Percentiles rank a stretch among this genome's conserved stretches.
Evolutionary conservation across 2,888 invertebrate species (phyloP).

Genomic region (Sesia bembeciformis): DNA sequence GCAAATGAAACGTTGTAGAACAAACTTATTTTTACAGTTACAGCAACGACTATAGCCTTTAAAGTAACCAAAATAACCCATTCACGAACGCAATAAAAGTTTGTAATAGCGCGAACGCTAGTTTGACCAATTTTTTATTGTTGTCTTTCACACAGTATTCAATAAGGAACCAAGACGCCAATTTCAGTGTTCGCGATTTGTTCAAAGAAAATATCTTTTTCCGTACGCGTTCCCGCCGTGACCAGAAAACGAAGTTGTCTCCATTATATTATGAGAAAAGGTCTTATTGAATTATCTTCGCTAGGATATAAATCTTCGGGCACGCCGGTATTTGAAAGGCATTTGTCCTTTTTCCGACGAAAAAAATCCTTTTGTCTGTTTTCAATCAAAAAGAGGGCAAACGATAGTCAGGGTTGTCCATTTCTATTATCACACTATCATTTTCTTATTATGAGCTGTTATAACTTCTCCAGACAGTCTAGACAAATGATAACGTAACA

Average conservation of each 20-base stretch:
- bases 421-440: not conserved
- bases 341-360: conserved; percentile 44
- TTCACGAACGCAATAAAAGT: no score
- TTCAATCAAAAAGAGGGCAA: conserved; percentile 40
- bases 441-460: not conserved
- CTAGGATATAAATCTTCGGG: conserved; percentile 39
- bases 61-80: no score
- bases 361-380: conserved; percentile 53
- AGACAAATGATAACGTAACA: no score
- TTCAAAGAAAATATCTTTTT: conserved; percentile 8
- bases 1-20: no score
- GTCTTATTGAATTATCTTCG: conserved; percentile 51
- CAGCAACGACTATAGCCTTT: no score
- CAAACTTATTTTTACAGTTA: no score
- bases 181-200: conserved; percentile 9
- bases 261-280: conserved; percentile 37
- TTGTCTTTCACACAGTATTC: not conserved
- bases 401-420: not conserved
- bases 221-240: conserved; percentile 13
- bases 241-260: conserved; percentile 28
- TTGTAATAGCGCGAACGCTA: no score
- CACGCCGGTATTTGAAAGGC: conserved; percentile 40
- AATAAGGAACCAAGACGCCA: conserved; percentile 1
- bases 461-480: no score
- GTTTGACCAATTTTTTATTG: no score